Conservation (phyloP, 2,888 invertebrate species). For the Chaitophorus viminalis region DNA sequence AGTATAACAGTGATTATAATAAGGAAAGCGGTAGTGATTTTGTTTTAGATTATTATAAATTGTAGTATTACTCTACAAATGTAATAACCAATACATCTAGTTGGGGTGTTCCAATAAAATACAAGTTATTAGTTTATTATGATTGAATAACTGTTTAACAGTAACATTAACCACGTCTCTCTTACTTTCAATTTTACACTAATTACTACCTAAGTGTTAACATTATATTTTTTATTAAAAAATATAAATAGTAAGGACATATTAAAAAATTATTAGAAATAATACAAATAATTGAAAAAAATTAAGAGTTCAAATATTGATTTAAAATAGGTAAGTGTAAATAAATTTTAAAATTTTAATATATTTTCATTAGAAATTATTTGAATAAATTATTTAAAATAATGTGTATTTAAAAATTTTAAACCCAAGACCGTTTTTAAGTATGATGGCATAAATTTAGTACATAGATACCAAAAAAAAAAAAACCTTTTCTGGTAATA, state of each 20-base stretch:
- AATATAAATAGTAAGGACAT: no score
- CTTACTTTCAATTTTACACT: neutral
- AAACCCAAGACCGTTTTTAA: neutral
- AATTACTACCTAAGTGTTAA: neutral
- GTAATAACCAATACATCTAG: neutral
- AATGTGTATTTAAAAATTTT: neutral
- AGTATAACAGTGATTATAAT: neutral
- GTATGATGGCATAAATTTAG: neutral
- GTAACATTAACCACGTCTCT: neutral
- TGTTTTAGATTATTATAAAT: neutral
- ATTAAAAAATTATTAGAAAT: neutral
- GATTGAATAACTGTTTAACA: neutral
- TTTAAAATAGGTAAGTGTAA: no score
- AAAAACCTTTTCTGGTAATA: neutral
- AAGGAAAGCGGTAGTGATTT: slow-evolving; percentile 23
- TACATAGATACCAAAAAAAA: neutral
- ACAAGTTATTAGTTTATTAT: neutral
- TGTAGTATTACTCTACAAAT: neutral
- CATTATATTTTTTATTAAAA: no score
- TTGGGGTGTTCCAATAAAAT: neutral
- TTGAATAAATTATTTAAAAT: neutral
- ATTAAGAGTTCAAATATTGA: neutral
- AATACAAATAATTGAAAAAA: neutral
- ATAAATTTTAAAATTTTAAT: no score
- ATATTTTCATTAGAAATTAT: neutral